Base-by-base conservation (phyloP, 2,113 vertebrate genomes). In the Formicarius rufipectus region DNA sequence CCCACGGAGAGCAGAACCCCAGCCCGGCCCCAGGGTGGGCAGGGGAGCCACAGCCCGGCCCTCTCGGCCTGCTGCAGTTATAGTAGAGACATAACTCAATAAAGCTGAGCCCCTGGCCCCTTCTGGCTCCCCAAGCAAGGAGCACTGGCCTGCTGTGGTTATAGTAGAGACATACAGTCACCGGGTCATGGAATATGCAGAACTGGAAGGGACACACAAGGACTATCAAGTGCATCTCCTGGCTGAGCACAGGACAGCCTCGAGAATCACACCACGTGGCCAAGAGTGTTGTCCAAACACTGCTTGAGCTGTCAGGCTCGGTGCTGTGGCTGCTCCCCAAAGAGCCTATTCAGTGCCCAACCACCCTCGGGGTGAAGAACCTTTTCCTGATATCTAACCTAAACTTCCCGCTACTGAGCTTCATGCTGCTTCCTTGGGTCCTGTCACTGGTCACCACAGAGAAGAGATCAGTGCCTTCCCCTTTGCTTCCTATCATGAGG, bases 401-500 rank as follows among this genome's bases (percentile, higher is more conserved):
- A 44, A 62, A 44, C 8, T 47, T 56, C 15, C 20, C 17, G 9
- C 21, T 7, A 20, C 40, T n/a, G 19, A 58, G 5, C 50, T 49
- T 42, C 30, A 21, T 12, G 30, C 52, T 8, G 10, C 30, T 66
- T 20, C 30, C 42, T 56, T 1, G 1, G 12, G 12, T 66, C 42
- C 60, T n/a, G 20, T 30, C 60, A 12, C 71, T 58, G 42, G 3
- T 75, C 30, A 35, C 9, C 12, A 30, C 24, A 66, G 40, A 9
- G n/a, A 12, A 75, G 42, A 75, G 50, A 66, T 40, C 50, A 30
- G 42, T 40, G 35, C 24, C 69, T 23, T n/a, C 23, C 28, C 23
- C 10, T n/a, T 30, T 1, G 2, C 14, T 66, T n/a, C 42, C 15
- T 30, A 8, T 72, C 5, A 0, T 19, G 31, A 56, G 28, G n/a